Percentiles rank a stretch among this genome's conserved stretches.
phyloP scores from a whole-genome alignment of 35 echinoderm and acorn worm species.

The Lytechinus pictus region DNA sequence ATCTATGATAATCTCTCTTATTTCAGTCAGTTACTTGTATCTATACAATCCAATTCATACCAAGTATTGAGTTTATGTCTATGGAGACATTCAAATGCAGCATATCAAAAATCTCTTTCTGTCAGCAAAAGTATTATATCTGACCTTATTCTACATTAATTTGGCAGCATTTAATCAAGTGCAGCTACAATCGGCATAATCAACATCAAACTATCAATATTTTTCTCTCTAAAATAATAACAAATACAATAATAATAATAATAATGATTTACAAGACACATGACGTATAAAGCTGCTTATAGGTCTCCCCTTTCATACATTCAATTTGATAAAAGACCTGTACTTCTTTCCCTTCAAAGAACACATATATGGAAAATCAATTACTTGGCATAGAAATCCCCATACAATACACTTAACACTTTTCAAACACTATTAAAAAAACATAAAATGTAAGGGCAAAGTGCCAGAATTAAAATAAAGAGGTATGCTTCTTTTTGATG shows the following conservation, averaged over 20 bases:
- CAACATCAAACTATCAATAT: neutral
- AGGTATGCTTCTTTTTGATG: neutral
- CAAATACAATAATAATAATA: neutral
- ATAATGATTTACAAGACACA: neutral
- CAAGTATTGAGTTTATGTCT: neutral
- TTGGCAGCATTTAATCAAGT: slow-evolving; percentile 2
- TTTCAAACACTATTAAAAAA: neutral
- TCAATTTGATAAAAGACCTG: neutral
- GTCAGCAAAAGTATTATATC: neutral
- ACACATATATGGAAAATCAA: neutral
- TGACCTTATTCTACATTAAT: neutral
- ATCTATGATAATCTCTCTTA: neutral
- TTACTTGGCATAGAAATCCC: neutral
- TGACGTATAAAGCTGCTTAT: neutral
- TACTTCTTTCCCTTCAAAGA: neutral
- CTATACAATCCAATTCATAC: neutral
- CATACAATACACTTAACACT: neutral
- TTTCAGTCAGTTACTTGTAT: neutral
- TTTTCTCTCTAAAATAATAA: neutral
- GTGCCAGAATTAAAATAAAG: neutral
- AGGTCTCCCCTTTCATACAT: neutral
- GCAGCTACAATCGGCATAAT: slow-evolving; percentile 1
- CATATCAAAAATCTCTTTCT: neutral
- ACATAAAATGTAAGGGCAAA: neutral
- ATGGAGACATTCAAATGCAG: neutral